Base-by-base conservation (phyloP, 2,888 invertebrate genomes). In the Syrphus vitripennis region DNA sequence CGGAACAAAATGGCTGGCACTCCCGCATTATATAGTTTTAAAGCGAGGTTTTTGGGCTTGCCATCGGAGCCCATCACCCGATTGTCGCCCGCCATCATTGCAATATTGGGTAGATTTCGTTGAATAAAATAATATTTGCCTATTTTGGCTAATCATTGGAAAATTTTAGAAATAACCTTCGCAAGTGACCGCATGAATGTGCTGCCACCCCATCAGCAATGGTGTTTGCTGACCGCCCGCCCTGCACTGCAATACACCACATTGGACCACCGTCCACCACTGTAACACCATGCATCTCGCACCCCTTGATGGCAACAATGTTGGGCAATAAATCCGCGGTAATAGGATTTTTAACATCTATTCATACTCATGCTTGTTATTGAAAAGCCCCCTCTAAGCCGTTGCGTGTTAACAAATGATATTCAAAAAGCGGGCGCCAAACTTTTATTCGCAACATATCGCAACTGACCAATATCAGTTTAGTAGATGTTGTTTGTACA, bases 11-110 rank as follows among this genome's bases (percentile, higher is more conserved):
- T 87, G 81, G 84, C 81, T 77, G 81, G 29, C 72, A 37, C 16
- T 88, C 89, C 89, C 88, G 89, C 90, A 90, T 89, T 89, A 89
- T 89, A 37, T 50, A 50, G 24, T 50, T 50, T 50, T 50, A 50
- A 50, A 50, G 24, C 26, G 50, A 26, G 48, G 24, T 26, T 50
- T 50, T 7, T 10, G 9, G 50, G 50, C 24, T 14, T 50, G 3
- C 2, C 12, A 14, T 50, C 31, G 9, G 19, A 26, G 16, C 16
- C 34, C 31, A 19, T 24, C n/a, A 26, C 55, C n/a, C 26, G n/a
- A 10, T n/a, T 65, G 14, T 21, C 50, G 3, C 29, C 26, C 42
- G 9, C n/a, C n/a, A n/a, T n/a, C 29, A n/a, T 31, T 12, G 6
- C 3, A 3, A 31, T n/a, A n/a, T n/a, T 24, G 34, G 12, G 34